Evolutionary conservation across 2,113 vertebrate species (phyloP).

Genomic region (Lipotes vexillifer): DNA sequence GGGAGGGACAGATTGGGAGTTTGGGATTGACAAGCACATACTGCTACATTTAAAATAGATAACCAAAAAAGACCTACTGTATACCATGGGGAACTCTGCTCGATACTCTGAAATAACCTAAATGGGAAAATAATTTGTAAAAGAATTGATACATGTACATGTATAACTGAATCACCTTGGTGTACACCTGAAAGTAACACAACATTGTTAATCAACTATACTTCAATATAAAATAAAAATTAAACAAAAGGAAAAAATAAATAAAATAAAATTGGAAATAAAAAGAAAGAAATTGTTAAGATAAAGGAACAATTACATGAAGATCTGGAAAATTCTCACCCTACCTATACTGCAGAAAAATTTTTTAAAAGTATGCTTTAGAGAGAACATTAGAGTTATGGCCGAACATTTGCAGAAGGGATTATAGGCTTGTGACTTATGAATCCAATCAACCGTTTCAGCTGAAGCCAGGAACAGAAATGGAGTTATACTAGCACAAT

Average conservation of each 20-base stretch:
- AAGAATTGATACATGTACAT: neutral
- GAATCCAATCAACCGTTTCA: neutral
- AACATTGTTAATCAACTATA: neutral
- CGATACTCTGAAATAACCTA: neutral
- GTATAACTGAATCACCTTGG: no score
- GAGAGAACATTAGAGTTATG: neutral
- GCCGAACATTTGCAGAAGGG: neutral
- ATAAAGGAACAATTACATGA: neutral
- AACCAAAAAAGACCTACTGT: neutral
- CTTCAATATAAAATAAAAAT: no score
- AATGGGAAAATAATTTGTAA: neutral
- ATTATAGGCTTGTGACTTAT: neutral
- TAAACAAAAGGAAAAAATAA: neutral
- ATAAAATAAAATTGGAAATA: neutral
- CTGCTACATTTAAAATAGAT: neutral
- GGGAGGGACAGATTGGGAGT: neutral
- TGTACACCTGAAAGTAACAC: neutral
- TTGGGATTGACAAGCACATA: neutral
- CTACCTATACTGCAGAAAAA: neutral
- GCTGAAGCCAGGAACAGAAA: neutral
- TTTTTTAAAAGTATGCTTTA: neutral
- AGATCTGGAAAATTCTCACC: neutral
- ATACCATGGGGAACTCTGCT: neutral
- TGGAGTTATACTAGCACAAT: neutral
- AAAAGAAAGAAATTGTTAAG: neutral